phyloP scores from a whole-genome alignment of 2,113 vertebrate genomes.

The Picathartes gymnocephalus region DNA sequence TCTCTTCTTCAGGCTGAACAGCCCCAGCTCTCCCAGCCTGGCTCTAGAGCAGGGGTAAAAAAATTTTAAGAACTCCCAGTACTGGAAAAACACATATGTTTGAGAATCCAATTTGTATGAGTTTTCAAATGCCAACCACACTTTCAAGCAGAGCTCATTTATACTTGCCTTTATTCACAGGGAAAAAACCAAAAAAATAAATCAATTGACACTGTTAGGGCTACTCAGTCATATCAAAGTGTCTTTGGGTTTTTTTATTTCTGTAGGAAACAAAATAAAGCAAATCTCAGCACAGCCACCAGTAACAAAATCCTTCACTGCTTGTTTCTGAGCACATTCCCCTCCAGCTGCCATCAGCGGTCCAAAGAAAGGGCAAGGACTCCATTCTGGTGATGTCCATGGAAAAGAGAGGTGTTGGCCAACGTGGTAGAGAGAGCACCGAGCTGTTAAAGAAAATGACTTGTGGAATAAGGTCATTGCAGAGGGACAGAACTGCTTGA shows the following conservation, averaged over 20 bases:
- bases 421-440: background rate
- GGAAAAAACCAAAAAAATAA: background rate
- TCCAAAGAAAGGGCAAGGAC: background rate
- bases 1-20: background rate
- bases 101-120: background rate
- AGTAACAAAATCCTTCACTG: background rate
- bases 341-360: background rate
- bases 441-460: background rate
- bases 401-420: background rate
- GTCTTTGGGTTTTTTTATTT: background rate
- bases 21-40: background rate
- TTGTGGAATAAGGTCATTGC: background rate
- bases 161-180: background rate
- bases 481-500: background rate
- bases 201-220: background rate
- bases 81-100: rapidly evolving
- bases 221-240: background rate
- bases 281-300: background rate
- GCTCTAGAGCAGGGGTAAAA: background rate
- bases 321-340: background rate
- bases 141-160: background rate
- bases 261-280: background rate
- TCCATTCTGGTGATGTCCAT: background rate
- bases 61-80: background rate
- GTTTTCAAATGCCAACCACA: background rate